phyloP scores from a whole-genome alignment of 2,113 vertebrate genomes.

The Hiodon alosoides region DNA sequence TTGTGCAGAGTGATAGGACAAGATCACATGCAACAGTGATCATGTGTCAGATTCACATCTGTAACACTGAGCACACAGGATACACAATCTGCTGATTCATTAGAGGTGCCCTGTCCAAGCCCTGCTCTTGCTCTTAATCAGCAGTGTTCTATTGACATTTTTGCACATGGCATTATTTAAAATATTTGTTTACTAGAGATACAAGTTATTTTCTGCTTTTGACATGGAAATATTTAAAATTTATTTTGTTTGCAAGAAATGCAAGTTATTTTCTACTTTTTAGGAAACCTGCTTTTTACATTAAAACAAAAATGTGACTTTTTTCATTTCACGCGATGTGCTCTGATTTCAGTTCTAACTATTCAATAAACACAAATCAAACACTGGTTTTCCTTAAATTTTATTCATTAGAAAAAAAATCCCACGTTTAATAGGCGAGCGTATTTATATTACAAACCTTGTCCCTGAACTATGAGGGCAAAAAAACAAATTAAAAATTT shows the following conservation, averaged over 20 bases:
- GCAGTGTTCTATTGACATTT: conserved; percentile 12
- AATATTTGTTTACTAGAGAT: conserved; percentile 12
- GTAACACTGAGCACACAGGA: conserved; percentile 5
- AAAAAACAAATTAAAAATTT: no score
- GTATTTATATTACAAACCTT: no score
- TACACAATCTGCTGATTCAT: conserved; percentile 11
- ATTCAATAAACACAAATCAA: no score
- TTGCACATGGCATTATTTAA: conserved; percentile 14
- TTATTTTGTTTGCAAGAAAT: neutral
- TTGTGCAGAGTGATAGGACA: neutral
- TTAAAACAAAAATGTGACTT: no score
- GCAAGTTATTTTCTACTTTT: no score
- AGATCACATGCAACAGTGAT: conserved; percentile 10
- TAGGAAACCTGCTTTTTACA: no score
- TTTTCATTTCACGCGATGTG: no score
- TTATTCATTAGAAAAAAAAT: no score
- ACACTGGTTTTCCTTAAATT: no score
- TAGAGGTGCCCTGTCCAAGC: conserved; percentile 12
- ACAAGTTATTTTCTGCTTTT: conserved; percentile 6
- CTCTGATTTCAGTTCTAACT: no score
- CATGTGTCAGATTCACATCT: conserved; percentile 12
- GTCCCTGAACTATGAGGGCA: no score
- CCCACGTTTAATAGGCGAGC: no score
- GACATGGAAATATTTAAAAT: neutral
- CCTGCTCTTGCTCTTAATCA: conserved; percentile 16